Conservation (phyloP, 2,113 vertebrate genomes). For the Eira barbara region DNA sequence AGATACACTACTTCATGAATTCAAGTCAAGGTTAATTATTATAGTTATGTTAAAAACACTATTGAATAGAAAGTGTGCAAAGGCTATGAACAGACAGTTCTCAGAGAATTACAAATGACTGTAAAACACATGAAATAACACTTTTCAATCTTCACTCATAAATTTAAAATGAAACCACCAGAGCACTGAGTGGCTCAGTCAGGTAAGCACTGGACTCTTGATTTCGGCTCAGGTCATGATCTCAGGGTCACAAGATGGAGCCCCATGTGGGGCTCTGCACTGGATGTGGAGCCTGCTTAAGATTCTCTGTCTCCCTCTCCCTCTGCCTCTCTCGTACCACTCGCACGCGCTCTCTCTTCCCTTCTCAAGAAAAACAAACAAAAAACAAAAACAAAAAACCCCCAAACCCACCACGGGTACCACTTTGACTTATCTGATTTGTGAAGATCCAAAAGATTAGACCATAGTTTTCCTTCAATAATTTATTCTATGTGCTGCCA, state of each 20-base stretch:
- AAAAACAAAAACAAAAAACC: background rate
- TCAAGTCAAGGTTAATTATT: slow-evolving; percentile 29
- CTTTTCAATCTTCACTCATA: background rate
- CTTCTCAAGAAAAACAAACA: background rate
- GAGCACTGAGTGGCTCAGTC: background rate
- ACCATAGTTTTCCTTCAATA: background rate
- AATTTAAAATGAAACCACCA: background rate
- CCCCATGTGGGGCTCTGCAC: background rate
- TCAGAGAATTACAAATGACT: background rate
- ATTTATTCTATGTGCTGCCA: background rate
- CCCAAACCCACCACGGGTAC: background rate
- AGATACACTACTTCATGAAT: slow-evolving; percentile 16
- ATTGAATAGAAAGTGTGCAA: background rate
- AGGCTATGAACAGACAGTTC: background rate
- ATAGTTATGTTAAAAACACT: background rate
- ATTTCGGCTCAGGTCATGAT: background rate
- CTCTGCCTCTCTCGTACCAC: background rate
- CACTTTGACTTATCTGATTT: background rate
- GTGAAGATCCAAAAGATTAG: background rate
- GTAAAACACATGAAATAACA: background rate
- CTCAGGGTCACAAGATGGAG: background rate
- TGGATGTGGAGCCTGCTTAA: background rate
- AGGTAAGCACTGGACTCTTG: background rate
- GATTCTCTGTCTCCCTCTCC: background rate
- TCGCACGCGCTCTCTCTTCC: accelerated